These are phyloP conservation scores for Podiceps cristatus DNA, from an alignment of 2,113 vertebrate species.

Conservation along the genomic window DNA sequence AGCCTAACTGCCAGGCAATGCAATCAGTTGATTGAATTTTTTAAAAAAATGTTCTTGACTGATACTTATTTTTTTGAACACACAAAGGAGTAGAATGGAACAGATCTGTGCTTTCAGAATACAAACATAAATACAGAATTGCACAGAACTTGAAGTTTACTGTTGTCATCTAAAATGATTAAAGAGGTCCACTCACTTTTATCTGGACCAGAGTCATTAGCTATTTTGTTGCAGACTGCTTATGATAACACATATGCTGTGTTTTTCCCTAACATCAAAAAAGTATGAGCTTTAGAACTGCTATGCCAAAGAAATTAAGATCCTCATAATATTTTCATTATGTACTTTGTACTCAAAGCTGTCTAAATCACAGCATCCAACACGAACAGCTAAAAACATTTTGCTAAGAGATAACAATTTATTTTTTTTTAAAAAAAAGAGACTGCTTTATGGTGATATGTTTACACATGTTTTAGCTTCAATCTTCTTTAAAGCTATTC, in stretches of 20 bases:
- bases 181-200: not conserved
- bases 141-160: not conserved
- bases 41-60: not conserved
- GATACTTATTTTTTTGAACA: not conserved
- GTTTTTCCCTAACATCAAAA: not conserved
- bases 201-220: not conserved
- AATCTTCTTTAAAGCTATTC: not conserved
- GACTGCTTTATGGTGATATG: not conserved
- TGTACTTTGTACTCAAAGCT: not conserved
- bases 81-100: not conserved
- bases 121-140: not conserved
- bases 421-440: not conserved
- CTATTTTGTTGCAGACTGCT: not conserved
- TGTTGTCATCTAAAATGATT: not conserved
- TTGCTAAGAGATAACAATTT: not conserved
- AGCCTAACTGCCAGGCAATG: not conserved
- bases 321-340: not conserved
- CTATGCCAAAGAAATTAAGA: not conserved
- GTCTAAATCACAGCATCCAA: not conserved
- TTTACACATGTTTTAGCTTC: not conserved
- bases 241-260: not conserved
- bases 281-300: not conserved
- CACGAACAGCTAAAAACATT: not conserved
- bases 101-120: not conserved
- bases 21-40: not conserved